Evolutionary conservation across 1,140 invertebrate species (phyloP).

Genomic region (Zeugodacus cucurbitae): DNA sequence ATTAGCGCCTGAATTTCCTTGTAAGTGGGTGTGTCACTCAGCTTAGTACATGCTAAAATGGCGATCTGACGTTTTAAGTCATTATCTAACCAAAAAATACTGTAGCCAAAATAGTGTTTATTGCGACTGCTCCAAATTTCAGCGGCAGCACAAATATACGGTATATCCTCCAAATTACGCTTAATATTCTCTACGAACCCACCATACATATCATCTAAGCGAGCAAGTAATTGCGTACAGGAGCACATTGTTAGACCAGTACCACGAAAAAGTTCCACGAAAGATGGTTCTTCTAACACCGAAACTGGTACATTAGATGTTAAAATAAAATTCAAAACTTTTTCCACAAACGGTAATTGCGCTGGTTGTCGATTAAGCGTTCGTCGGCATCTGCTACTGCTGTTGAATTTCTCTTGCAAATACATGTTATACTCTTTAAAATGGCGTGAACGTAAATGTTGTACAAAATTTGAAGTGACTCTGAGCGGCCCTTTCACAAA

Average conservation of each 20-base stretch:
- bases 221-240: not conserved
- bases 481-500: not conserved
- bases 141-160: not conserved
- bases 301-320: not conserved
- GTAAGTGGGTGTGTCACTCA: not conserved
- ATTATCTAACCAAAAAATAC: not conserved
- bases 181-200: not conserved
- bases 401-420: constrained; percentile 14
- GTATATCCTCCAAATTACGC: not conserved
- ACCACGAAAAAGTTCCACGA: constrained; percentile 4
- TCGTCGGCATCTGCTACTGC: not conserved
- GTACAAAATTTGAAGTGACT: constrained; percentile 11
- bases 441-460: not conserved
- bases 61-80: not conserved
- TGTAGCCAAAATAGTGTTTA: constrained; percentile 5
- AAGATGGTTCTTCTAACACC: not conserved
- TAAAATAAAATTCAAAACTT: constrained; percentile 1
- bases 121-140: constrained; percentile 15
- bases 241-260: not conserved
- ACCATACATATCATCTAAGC: not conserved
- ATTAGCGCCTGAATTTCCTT: not conserved
- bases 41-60: not conserved
- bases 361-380: not conserved
- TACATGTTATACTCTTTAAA: constrained; percentile 33
- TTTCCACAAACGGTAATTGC: not conserved